Conservation (phyloP, 1,140 invertebrate genomes). For the Drosophila navojoa region DNA sequence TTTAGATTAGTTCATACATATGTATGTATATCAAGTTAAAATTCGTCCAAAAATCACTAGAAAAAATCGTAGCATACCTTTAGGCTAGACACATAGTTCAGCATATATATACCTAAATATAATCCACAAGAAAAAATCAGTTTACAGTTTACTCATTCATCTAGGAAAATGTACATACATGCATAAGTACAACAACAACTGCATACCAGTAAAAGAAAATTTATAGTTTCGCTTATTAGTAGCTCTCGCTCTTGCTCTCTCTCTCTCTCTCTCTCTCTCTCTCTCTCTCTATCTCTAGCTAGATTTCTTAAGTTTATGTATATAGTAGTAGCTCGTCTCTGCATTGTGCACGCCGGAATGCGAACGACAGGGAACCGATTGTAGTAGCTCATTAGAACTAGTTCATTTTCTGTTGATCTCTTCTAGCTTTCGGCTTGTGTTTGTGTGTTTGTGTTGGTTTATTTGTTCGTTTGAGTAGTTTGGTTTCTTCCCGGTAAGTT, state of each 20-base stretch:
- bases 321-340: background rate
- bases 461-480: conserved; percentile 7
- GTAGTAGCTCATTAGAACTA: conserved; percentile 10
- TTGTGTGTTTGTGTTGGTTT: background rate
- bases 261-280: background rate
- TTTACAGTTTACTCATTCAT: background rate
- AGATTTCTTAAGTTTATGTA: background rate
- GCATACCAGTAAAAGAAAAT: conserved; percentile 7
- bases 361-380: conserved; percentile 1
- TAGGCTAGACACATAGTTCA: background rate
- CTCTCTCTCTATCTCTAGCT: background rate
- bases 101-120: background rate
- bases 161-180: conserved; percentile 9
- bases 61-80: conserved; percentile 2
- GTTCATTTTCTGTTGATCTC: background rate
- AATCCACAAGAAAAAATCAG: background rate
- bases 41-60: background rate
- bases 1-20: no score
- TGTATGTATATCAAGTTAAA: no score
- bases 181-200: conserved; percentile 21
- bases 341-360: conserved; percentile 19
- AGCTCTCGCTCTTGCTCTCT: background rate
- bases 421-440: conserved; percentile 2
- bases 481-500: background rate
- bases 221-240: conserved; percentile 17